Base-by-base conservation (phyloP, 2,888 invertebrate species). In the Dicyrtomina minuta region DNA sequence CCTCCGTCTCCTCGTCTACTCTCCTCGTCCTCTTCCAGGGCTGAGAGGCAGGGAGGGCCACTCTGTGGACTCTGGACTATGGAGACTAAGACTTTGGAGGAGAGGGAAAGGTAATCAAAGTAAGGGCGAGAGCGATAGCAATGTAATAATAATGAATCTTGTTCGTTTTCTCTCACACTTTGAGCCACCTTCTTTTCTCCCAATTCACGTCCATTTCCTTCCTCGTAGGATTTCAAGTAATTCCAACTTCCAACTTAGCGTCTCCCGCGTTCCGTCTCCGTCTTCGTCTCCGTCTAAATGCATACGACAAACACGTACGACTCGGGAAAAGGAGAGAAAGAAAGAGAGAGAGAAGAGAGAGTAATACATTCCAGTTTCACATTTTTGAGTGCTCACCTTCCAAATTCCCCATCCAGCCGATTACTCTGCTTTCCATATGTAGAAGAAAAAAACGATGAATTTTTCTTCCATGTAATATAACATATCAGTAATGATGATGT, bases 91-190 rank as follows among this genome's bases (percentile, higher is more conserved):
- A 49, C 43, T 33, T 27, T 39, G 8, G 51, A 51, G 33, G 51
- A 33, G 39, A 64, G 39, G 64, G 51, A 53, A 51, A 64, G 39
- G 64, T 64, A 51, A 64, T 64, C 51, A 64, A 64, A 64, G 64
- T 51, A 64, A 64, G 51, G 51, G 64, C 51, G 10, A 49, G 51
- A 64, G 49, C 46, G 49, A 61, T 46, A 60, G 51, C 39, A 39
- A 33, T 49, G 64, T 64, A 60, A 60, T 60, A 60, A 60, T 60
- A 64, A 64, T 64, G 64, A 64, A 51, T 64, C 64, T 51, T 62
- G 24, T 26, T 55, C 66, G 56, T 58, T 26, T 56, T 49, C 33
- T 39, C 41, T 55, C 53, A 43, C 5, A 22, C 46, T 26, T 33
- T n/a, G n/a, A 41, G 27, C 51, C 49, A 27, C 46, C 44, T 43